Evolutionary conservation across 2,888 invertebrate species (phyloP).

Genomic region (Aporophyla lueneburgensis): DNA sequence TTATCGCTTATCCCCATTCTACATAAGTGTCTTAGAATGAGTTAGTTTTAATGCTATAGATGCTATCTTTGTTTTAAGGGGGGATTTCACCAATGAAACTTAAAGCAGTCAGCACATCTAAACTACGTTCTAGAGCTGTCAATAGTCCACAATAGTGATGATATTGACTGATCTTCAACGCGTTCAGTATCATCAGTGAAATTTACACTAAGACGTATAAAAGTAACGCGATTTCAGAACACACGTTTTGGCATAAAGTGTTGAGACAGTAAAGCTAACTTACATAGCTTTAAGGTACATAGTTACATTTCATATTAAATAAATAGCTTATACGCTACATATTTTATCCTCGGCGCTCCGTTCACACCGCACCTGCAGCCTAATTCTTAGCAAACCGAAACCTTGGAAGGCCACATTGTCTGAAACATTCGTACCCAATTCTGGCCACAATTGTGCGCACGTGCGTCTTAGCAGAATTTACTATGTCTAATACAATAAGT

Average conservation of each 20-base stretch:
- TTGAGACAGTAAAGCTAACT: background rate
- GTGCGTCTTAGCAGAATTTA: constrained; percentile 84
- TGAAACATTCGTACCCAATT: constrained; percentile 75
- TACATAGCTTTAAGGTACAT: too few relatives aligned
- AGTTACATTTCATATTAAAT: background rate
- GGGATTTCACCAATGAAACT: too few relatives aligned
- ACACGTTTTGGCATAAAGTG: background rate
- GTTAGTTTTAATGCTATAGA: background rate
- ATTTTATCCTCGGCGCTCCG: constrained; percentile 9
- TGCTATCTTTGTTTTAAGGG: background rate
- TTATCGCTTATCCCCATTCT: background rate
- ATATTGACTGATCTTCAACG: too few relatives aligned
- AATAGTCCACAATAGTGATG: too few relatives aligned
- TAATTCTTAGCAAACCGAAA: constrained; percentile 53
- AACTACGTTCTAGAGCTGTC: too few relatives aligned
- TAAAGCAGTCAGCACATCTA: too few relatives aligned
- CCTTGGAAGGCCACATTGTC: constrained; percentile 60
- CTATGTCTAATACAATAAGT: constrained; percentile 86
- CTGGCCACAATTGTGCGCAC: constrained; percentile 80
- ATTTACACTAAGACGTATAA: background rate
- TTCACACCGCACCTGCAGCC: constrained; percentile 41
- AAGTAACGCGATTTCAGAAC: background rate
- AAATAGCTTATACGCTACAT: constrained; percentile 22
- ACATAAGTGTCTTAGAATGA: background rate
- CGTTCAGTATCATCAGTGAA: too few relatives aligned